Evolutionary conservation across 2,888 invertebrate species (phyloP), one percentile per base, ranked within the genome.

Genomic region (Scaptomyza polygonia): DNA sequence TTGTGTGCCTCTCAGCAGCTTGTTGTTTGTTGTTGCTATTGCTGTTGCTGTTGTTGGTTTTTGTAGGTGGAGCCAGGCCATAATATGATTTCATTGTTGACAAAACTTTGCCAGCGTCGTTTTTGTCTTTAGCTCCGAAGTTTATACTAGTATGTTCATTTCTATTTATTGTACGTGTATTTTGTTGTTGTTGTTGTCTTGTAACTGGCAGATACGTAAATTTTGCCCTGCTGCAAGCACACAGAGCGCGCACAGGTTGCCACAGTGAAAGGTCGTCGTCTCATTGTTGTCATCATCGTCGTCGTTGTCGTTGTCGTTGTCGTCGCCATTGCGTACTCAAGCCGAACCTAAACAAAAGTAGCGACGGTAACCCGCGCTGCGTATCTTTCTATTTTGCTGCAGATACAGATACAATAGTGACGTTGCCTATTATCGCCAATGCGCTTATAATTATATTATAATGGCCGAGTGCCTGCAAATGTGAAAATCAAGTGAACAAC

Each of bases 41-140:
- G 65, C 67, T n/a, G 18, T 5, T 32, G 18, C 16, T 70, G 58
- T 66, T 78, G 72, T 82, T 77, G 76, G 72, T 72, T 70, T 81
- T 89, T 86, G 89, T 89, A 89, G 89, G 89, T 89, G 89, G 89
- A 89, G 89, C 89, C 88, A 63, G 62, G 62, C 36, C 57, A 70
- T 66, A 73, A 65, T 69, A 82, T 73, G 82, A 78, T 78, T 72
- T 76, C 76, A 71, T 79, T 88, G 88, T 88, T 85, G 84, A 85
- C 84, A 85, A 85, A 88, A 85, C 86, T 79, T 75, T 62, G 66
- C 64, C 66, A 63, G 74, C 73, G 72, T 64, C 59, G 70, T 65
- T 68, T 77, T 69, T 74, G 75, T 74, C 79, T 67, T 67, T 58
- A 45, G 68, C 36, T 9, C 49, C 63, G 74, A 67, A 73, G 63